These are phyloP conservation scores for Sebastes kiyomatsui DNA, from an alignment of 2,797 vertebrate species.

Conservation along the genomic window DNA sequence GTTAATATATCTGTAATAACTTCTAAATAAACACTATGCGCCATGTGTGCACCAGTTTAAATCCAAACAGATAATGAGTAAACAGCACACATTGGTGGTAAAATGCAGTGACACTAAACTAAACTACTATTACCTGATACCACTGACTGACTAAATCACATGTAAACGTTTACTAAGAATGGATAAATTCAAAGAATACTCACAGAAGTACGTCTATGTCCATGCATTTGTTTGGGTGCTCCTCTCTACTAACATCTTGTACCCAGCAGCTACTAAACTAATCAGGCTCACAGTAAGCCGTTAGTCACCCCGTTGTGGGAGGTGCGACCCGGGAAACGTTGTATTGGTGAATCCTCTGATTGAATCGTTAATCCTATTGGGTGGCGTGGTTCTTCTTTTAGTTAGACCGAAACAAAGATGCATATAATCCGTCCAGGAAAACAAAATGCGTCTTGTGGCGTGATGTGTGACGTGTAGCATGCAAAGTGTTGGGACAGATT, in stretches of 20 bases:
- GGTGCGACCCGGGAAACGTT: slow-evolving; percentile 57
- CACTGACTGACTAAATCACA: neutral
- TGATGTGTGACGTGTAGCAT: slow-evolving; percentile 51
- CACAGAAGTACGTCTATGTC: slow-evolving; percentile 79
- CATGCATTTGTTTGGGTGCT: slow-evolving; percentile 77
- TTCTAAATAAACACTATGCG: neutral
- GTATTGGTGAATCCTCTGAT: slow-evolving; percentile 1
- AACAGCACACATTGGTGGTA: neutral
- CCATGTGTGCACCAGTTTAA: neutral
- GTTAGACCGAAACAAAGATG: slow-evolving; percentile 17
- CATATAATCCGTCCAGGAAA: slow-evolving; percentile 9
- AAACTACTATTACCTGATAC: neutral
- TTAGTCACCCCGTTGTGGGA: slow-evolving; percentile 79
- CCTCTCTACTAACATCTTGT: slow-evolving; percentile 71
- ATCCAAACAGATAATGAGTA: neutral
- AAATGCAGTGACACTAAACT: neutral
- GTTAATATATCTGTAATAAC: neutral
- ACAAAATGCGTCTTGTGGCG: slow-evolving; percentile 46
- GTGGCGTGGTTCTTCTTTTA: slow-evolving; percentile 27
- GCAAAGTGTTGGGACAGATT: neutral
- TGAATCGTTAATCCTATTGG: slow-evolving; percentile 46
- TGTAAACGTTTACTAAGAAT: neutral
- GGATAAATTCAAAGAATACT: slow-evolving; percentile 62
- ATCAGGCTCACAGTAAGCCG: slow-evolving; percentile 81
- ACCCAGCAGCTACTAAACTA: slow-evolving; percentile 59